Percentiles rank a stretch among this genome's conserved stretches.
Conservation (phyloP, 2,797 vertebrate genomes). For the Hapalemur alaotrensis region DNA sequence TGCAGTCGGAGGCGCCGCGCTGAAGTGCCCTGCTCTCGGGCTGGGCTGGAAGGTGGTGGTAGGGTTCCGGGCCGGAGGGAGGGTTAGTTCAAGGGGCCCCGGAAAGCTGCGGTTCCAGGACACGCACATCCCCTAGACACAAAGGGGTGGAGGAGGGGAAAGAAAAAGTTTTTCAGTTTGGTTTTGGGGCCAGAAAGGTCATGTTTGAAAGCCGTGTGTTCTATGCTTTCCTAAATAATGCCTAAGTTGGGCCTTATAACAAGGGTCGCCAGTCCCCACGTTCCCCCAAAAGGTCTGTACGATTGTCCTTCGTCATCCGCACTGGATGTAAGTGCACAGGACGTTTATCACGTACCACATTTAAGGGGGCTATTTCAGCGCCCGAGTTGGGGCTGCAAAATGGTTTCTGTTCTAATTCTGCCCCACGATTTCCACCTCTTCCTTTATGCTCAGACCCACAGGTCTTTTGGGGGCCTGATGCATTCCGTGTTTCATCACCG, state of each 20-base stretch:
- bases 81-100: neutral
- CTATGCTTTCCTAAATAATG: slow-evolving; percentile 34
- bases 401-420: slow-evolving; percentile 32
- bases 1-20: neutral
- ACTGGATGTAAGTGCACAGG: neutral
- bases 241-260: neutral
- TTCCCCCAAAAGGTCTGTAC: neutral
- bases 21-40: neutral
- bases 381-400: slow-evolving; percentile 36
- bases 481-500: neutral
- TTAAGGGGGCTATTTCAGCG: neutral
- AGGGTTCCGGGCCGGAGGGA: neutral
- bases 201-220: neutral
- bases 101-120: neutral
- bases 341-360: neutral
- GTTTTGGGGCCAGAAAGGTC: neutral
- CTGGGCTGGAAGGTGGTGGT: neutral
- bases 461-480: neutral
- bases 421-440: slow-evolving; percentile 13
- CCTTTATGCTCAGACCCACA: neutral
- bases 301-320: neutral
- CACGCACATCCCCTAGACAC: neutral
- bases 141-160: neutral
- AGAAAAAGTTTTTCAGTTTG: slow-evolving; percentile 55
- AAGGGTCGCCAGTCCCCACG: neutral